Conservation (phyloP, 2,888 invertebrate species). For the Drosophila picticornis region DNA sequence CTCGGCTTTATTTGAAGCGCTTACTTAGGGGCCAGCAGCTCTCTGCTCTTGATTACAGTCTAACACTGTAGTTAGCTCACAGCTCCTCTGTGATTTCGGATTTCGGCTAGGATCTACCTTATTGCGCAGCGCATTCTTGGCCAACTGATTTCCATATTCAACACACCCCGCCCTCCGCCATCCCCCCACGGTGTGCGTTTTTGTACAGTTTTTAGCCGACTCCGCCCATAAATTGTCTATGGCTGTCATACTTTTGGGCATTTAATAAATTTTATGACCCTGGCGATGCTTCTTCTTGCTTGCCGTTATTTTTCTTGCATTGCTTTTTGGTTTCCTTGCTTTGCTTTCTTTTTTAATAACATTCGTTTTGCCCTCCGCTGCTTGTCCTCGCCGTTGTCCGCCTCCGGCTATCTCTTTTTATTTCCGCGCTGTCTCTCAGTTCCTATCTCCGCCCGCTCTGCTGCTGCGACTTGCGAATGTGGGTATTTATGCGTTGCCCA, state of each 20-base stretch:
- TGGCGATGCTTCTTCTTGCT: slow-evolving; percentile 29
- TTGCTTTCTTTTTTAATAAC: slow-evolving; percentile 65
- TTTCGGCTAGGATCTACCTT: slow-evolving; percentile 31
- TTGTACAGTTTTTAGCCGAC: slow-evolving; percentile 21
- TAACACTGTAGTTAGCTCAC: slow-evolving; percentile 10
- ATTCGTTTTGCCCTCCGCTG: slow-evolving; percentile 53
- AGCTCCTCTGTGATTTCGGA: slow-evolving; percentile 35
- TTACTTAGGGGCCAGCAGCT: background rate
- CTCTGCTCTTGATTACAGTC: slow-evolving; percentile 8
- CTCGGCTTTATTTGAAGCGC: background rate
- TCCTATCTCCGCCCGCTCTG: background rate
- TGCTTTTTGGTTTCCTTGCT: slow-evolving; percentile 9
- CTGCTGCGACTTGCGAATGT: slow-evolving; percentile 63
- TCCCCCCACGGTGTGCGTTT: background rate
- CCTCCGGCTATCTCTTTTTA: slow-evolving; percentile 49
- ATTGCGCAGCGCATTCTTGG: slow-evolving; percentile 6
- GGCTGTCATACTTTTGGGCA: slow-evolving; percentile 79
- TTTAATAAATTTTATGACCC: slow-evolving; percentile 79
- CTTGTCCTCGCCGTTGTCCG: slow-evolving; percentile 56
- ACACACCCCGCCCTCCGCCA: background rate
- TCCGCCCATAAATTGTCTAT: slow-evolving; percentile 71
- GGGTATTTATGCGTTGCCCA: slow-evolving; percentile 56
- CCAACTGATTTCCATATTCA: slow-evolving; percentile 56
- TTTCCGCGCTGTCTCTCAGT: slow-evolving; percentile 11
- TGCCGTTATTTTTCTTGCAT: slow-evolving; percentile 23